Conservation (phyloP, 2,888 invertebrate genomes). For the Celastrina argiolus region DNA sequence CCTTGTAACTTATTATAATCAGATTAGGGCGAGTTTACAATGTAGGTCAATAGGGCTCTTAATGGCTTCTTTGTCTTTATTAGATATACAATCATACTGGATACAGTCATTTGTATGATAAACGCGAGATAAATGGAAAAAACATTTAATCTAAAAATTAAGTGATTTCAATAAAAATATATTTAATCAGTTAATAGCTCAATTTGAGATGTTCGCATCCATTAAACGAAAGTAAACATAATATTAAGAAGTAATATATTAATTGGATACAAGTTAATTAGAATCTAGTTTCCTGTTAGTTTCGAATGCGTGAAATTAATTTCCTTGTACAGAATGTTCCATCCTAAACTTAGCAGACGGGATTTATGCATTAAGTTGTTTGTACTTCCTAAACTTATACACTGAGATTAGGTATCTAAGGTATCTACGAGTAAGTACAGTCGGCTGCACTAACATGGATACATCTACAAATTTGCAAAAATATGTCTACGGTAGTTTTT, state of each 20-base stretch:
- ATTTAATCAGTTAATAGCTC: no score
- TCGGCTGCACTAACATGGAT: no score
- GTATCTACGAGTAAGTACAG: no score
- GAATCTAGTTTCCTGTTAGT: neutral
- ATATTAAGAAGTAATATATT: neutral
- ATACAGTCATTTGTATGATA: neutral
- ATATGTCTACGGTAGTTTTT: no score
- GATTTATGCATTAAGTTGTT: neutral
- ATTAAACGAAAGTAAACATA: no score
- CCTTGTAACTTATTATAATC: conserved; percentile 11
- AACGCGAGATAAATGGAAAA: neutral
- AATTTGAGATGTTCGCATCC: no score
- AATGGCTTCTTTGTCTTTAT: neutral
- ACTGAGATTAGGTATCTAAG: no score
- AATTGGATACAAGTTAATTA: neutral
- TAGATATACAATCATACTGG: neutral
- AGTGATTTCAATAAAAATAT: no score
- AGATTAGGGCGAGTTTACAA: neutral
- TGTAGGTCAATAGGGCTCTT: neutral
- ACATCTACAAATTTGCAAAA: no score
- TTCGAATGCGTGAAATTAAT: neutral
- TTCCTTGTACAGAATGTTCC: neutral
- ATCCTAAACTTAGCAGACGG: neutral
- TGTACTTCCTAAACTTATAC: neutral
- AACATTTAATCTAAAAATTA: no score